Evolutionary conservation across 2,888 invertebrate genomes (phyloP).

Genomic region (Calameuta idolon): DNA sequence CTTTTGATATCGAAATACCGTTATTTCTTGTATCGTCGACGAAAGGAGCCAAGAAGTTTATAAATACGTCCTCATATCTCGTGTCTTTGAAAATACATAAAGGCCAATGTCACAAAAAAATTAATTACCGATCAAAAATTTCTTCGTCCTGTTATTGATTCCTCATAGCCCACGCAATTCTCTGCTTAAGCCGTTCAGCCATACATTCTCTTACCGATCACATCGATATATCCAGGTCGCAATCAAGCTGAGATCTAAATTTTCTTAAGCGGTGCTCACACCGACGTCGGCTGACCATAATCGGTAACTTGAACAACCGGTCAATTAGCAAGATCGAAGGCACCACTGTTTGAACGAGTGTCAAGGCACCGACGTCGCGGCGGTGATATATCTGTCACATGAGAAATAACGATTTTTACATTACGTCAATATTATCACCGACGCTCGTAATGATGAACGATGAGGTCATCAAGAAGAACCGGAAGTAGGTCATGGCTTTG

Average conservation of each 20-base stretch:
- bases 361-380: not conserved
- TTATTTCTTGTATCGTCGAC: not conserved
- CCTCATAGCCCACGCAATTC: not conserved
- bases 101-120: constrained; percentile 32
- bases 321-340: constrained; percentile 32
- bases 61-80: not conserved
- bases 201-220: not conserved
- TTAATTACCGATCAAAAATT: constrained; percentile 24
- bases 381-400: not conserved
- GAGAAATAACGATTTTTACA: not conserved
- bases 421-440: not conserved
- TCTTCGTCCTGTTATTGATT: constrained; percentile 19
- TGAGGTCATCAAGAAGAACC: not conserved
- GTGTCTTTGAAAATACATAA: constrained; percentile 4
- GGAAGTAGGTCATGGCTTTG: not conserved
- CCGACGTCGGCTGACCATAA: constrained; percentile 44
- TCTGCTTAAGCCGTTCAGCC: not conserved
- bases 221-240: not conserved
- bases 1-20: not conserved
- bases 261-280: not conserved
- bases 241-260: not conserved
- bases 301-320: constrained; percentile 57
- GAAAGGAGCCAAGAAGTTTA: not conserved
- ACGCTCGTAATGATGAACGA: not conserved
- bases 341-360: not conserved